phyloP scores from a whole-genome alignment of 2,888 invertebrate species.

The Drosophila emarginata region DNA sequence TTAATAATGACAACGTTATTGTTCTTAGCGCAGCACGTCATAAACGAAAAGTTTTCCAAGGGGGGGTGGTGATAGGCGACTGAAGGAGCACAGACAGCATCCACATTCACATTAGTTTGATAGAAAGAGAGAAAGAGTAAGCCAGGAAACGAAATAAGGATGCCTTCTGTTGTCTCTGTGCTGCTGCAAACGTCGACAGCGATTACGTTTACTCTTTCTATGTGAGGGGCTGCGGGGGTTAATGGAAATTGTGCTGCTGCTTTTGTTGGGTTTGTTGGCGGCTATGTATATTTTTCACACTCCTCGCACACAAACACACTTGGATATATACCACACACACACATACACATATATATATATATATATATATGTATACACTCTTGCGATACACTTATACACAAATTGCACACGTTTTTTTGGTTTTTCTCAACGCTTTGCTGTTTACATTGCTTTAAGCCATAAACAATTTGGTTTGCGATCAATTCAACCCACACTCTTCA shows the following conservation, averaged over 20 bases:
- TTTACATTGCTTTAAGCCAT: slow-evolving; percentile 28
- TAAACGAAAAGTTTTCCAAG: slow-evolving; percentile 51
- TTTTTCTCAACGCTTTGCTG: slow-evolving; percentile 16
- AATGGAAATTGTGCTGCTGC: slow-evolving; percentile 39
- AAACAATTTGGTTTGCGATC: not conserved
- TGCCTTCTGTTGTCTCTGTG: slow-evolving; percentile 53
- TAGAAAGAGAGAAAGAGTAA: slow-evolving; percentile 39
- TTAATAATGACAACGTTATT: slow-evolving; percentile 28
- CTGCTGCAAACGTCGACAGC: slow-evolving; percentile 58
- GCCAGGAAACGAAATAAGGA: slow-evolving; percentile 68
- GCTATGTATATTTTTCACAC: slow-evolving; percentile 59
- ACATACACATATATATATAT: too few relatives aligned
- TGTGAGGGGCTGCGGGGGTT: slow-evolving; percentile 18
- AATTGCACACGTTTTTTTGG: slow-evolving; percentile 48
- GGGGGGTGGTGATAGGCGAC: slow-evolving; percentile 20
- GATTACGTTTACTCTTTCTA: slow-evolving; percentile 66
- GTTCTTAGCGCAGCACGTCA: slow-evolving; percentile 24
- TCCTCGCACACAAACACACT: slow-evolving; percentile 53
- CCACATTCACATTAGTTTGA: slow-evolving; percentile 51
- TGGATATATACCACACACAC: slow-evolving; percentile 22
- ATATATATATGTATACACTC: slow-evolving; percentile 26
- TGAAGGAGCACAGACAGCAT: slow-evolving; percentile 55
- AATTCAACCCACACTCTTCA: slow-evolving; percentile 31
- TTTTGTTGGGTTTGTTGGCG: slow-evolving; percentile 51
- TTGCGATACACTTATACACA: slow-evolving; percentile 40